These are phyloP conservation scores for Atethmia centrago DNA, from an alignment of 2,888 invertebrate genomes.

Conservation along the genomic window DNA sequence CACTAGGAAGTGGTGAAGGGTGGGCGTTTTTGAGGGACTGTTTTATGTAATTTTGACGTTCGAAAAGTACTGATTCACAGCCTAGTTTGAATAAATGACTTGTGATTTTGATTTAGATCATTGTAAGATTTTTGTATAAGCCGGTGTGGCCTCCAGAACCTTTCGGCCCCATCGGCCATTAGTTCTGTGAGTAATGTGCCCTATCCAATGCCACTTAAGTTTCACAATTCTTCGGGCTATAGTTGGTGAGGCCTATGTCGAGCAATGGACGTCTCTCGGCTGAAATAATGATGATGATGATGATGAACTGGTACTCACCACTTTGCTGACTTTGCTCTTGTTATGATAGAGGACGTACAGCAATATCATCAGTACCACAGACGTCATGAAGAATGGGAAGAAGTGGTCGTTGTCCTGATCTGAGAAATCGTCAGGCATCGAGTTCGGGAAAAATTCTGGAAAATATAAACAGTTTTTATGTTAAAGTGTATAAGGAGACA, in stretches of 20 bases:
- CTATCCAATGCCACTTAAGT: neutral
- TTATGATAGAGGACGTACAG: constrained; percentile 86
- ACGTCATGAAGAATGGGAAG: constrained; percentile 86
- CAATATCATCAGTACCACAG: constrained; percentile 80
- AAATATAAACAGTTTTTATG: constrained; percentile 45
- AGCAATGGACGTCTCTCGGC: neutral
- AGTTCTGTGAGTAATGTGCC: neutral
- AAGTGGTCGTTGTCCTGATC: constrained; percentile 85
- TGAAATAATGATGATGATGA: neutral
- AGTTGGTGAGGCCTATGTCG: neutral
- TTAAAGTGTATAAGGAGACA: neutral
- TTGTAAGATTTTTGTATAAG: neutral
- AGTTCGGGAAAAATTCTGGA: constrained; percentile 78
- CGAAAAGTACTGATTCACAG: too few species aligned
- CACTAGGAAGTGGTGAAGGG: too few species aligned
- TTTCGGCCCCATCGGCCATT: neutral
- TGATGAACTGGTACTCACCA: constrained; percentile 76
- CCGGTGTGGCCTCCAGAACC: neutral
- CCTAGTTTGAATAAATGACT: too few species aligned
- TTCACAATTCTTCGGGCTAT: neutral
- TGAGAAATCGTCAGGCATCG: constrained; percentile 75
- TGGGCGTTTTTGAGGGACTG: too few species aligned
- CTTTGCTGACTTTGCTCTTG: constrained; percentile 86
- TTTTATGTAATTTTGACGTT: too few species aligned
- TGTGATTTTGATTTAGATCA: too few species aligned